A percentile compares a stretch with the other conserved stretches of the same genome.
Conservation (phyloP, 2,888 invertebrate species). For the Lycophotia porphyrea region DNA sequence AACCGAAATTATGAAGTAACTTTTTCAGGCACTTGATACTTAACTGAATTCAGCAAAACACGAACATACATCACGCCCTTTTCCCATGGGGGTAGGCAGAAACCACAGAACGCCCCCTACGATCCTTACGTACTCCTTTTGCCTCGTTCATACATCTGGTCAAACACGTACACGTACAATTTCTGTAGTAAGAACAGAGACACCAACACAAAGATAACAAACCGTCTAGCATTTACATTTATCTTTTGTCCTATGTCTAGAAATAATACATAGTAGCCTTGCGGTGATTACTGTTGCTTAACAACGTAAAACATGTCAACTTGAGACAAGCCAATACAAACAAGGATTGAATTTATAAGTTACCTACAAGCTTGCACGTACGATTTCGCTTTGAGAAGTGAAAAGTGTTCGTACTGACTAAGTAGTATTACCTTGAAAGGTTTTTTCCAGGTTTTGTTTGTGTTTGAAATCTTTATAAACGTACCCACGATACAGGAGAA, state of each 20-base stretch:
- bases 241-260: constrained; percentile 7
- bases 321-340: constrained; percentile 23
- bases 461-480: too few species aligned
- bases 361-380: not conserved
- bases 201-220: not conserved
- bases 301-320: constrained; percentile 28
- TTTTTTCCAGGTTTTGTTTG: too few species aligned
- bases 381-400: not conserved
- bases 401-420: not conserved
- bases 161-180: too few species aligned
- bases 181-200: not conserved
- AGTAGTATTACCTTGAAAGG: not conserved
- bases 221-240: not conserved
- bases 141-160: too few species aligned
- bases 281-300: constrained; percentile 47
- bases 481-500: too few species aligned
- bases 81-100: too few species aligned
- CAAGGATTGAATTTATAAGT: constrained; percentile 32
- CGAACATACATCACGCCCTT: too few species aligned
- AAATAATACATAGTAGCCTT: constrained; percentile 30
- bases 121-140: too few species aligned
- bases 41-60: not conserved
- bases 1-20: too few species aligned
- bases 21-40: not conserved
- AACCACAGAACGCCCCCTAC: too few species aligned